phyloP scores from a whole-genome alignment of 2,113 vertebrate genomes.

The Strix uralensis region DNA sequence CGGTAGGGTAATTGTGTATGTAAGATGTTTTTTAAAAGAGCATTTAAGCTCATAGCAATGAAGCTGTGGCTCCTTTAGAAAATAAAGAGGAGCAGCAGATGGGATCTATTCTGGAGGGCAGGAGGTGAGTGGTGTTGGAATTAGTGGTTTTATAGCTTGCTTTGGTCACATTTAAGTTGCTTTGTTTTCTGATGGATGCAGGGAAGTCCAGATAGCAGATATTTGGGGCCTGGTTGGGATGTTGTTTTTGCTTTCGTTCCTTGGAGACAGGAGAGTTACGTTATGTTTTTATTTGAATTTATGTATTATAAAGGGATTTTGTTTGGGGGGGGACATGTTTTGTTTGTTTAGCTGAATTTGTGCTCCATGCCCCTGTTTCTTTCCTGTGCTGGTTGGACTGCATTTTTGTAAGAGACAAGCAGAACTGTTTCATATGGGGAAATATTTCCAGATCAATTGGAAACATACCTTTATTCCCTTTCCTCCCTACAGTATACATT shows the following conservation, averaged over 20 bases:
- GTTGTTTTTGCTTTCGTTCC: neutral
- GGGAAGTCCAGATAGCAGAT: neutral
- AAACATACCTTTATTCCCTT: slow-evolving; percentile 60
- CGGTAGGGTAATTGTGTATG: neutral
- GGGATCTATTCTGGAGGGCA: neutral
- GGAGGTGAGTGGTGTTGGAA: neutral
- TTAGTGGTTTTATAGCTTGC: slow-evolving; percentile 11
- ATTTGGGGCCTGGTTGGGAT: neutral
- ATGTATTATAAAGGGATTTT: neutral
- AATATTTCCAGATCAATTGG: slow-evolving; percentile 46
- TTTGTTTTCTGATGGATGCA: slow-evolving; percentile 12
- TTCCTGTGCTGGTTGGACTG: neutral
- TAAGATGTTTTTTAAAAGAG: neutral
- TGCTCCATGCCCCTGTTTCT: neutral
- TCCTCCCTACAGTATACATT: slow-evolving; percentile 36
- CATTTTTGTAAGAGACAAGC: neutral
- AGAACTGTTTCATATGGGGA: neutral
- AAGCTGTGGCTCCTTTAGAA: neutral
- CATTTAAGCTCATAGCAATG: neutral
- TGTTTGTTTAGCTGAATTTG: neutral
- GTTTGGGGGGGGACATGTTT: neutral
- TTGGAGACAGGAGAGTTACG: neutral
- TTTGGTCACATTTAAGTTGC: neutral
- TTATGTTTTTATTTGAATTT: slow-evolving; percentile 18
- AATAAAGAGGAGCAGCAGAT: neutral